A percentile compares a stretch with the other conserved stretches of the same genome.
phyloP scores from a whole-genome alignment of 2,888 invertebrate genomes.

The Acholoe squamosa region DNA sequence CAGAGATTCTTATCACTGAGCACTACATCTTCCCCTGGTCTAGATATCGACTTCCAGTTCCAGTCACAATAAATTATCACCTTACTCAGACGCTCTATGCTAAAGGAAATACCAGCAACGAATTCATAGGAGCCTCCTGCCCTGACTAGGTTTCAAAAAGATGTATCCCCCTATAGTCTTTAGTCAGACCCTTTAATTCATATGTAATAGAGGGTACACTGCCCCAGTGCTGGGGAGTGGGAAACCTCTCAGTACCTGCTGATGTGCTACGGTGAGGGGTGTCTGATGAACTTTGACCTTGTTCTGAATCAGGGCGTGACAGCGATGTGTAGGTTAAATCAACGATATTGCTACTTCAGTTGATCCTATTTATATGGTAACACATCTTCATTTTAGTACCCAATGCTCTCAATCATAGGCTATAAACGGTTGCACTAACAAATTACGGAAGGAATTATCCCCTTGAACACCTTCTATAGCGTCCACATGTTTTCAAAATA shows the following conservation, averaged over 20 bases:
- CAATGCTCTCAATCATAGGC: neutral
- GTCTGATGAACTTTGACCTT: neutral
- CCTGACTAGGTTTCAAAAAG: neutral
- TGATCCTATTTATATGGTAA: constrained; percentile 9
- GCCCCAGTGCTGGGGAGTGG: neutral
- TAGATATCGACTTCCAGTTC: too few species aligned
- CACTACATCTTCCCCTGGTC: too few species aligned
- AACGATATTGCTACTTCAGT: constrained; percentile 5
- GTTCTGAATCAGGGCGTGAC: neutral
- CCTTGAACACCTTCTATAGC: too few species aligned
- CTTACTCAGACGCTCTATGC: too few species aligned
- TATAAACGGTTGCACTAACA: too few species aligned
- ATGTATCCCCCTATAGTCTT: neutral
- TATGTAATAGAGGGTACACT: neutral
- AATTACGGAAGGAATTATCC: too few species aligned
- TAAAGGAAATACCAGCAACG: too few species aligned
- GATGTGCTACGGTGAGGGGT: neutral
- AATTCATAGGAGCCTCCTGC: too few species aligned
- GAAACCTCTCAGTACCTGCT: neutral
- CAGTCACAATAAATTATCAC: too few species aligned
- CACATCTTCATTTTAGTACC: neutral
- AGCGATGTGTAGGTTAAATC: constrained; percentile 9
- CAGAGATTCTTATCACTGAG: too few species aligned
- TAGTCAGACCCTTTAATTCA: neutral
- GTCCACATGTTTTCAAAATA: too few species aligned